Evolutionary conservation across 2,113 vertebrate species (phyloP), one percentile per base, ranked within the genome.

Genomic region (Myotis yumanensis): DNA sequence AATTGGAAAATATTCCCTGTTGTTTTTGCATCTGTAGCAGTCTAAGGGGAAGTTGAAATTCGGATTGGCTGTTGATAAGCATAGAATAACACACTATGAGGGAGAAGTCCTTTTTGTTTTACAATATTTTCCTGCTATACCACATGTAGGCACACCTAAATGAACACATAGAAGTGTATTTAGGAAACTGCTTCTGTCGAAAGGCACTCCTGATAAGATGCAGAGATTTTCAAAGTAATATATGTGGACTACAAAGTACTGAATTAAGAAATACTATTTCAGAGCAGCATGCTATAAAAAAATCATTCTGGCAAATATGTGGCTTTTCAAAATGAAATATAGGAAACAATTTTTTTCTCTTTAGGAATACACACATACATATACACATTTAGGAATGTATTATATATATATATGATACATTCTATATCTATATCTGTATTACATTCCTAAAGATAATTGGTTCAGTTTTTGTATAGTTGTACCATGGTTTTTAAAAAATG

Each of bases 181-280:
- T 69, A 84, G 68, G 62, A 89, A 91, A 86, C 43, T 28, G 90
- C 18, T 77, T 86, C 52, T 86, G 32, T 28, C 72, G 30, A 52
- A 76, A 90, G 35, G 8, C 57, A 5, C n/a, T 90, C 17, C 66
- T 71, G 57, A 85, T 84, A 86, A 92, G 4, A 64, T 76, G 69
- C 37, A 95, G 48, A 52, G 5, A 92, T 59, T 66, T 94, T 93
- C 28, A 71, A 80, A 92, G n/a, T 94, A 85, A 87, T 77, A 40
- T 32, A 17, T 76, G 20, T 43, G 8, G 20, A 73, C 46, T 77
- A 22, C 30, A 86, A 90, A 90, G 28, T 28, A 71, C 25, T 90
- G 46, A 92, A 69, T 79, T 89, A 54, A 68, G 32, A 91, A 93
- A 93, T 91, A 30, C 16, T 43, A 30, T 59, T 86, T 25, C 35